Evolutionary conservation across 2,797 vertebrate genomes (phyloP).

Genomic region (Cephalopachus bancanus): DNA sequence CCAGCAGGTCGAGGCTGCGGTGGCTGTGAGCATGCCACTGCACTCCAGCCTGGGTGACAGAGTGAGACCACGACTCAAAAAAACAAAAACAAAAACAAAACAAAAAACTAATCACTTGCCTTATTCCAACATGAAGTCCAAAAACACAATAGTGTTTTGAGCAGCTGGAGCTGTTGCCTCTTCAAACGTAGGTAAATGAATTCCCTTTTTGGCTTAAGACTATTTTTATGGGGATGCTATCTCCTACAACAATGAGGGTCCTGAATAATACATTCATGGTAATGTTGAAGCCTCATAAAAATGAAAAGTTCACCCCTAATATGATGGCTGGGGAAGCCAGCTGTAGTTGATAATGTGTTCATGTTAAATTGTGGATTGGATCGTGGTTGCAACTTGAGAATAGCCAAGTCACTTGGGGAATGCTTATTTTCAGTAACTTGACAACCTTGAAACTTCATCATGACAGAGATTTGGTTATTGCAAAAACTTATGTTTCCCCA

Average conservation of each 20-base stretch:
- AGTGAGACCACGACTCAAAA: too few relatives aligned
- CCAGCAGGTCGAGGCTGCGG: too few relatives aligned
- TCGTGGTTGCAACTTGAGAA: not conserved
- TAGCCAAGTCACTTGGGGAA: constrained; percentile 21
- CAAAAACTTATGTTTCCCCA: not conserved
- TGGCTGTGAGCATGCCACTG: too few relatives aligned
- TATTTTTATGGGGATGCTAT: not conserved
- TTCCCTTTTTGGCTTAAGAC: not conserved
- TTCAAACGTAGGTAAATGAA: not conserved
- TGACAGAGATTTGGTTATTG: not conserved
- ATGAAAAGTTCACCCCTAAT: not conserved
- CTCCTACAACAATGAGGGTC: not conserved
- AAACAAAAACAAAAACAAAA: too few relatives aligned
- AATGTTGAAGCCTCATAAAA: not conserved
- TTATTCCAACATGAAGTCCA: not conserved
- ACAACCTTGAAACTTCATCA: not conserved
- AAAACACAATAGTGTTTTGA: not conserved
- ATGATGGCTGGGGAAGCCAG: not conserved
- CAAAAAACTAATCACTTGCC: not conserved
- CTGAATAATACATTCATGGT: not conserved
- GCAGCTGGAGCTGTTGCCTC: not conserved
- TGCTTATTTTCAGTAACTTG: not conserved
- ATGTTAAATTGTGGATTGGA: not conserved
- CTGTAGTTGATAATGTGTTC: not conserved
- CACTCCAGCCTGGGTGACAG: too few relatives aligned